Conservation (phyloP, 2,113 vertebrate genomes). For the Phyllopteryx taeniolatus region DNA sequence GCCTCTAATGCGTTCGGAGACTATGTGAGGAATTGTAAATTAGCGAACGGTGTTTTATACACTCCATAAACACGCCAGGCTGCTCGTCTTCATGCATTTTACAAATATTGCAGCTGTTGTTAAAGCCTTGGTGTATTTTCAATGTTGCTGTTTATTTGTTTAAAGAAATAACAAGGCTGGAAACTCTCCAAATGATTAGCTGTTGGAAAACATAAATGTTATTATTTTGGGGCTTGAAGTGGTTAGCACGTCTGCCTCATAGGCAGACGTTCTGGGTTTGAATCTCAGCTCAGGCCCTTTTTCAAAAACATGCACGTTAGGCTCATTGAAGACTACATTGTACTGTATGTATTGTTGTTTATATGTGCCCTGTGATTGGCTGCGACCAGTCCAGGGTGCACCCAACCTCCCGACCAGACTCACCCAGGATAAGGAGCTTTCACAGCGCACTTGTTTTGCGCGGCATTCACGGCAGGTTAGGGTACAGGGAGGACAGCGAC, state of each 20-base stretch:
- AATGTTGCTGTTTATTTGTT: background rate
- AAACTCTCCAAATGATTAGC: background rate
- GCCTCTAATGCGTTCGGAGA: background rate
- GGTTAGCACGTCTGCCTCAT: background rate
- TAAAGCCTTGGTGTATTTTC: background rate
- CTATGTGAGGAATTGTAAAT: slow-evolving; percentile 14
- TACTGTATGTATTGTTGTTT: too few relatives aligned
- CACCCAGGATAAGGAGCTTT: too few relatives aligned
- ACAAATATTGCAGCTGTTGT: slow-evolving; percentile 7
- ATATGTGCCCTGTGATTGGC: too few relatives aligned
- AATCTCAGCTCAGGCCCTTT: too few relatives aligned
- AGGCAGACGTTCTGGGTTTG: too few relatives aligned
- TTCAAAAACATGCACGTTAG: too few relatives aligned
- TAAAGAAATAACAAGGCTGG: background rate
- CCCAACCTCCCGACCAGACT: too few relatives aligned
- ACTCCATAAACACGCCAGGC: slow-evolving; percentile 1
- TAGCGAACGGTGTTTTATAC: background rate
- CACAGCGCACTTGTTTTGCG: too few relatives aligned
- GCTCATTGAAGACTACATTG: too few relatives aligned
- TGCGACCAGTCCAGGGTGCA: too few relatives aligned
- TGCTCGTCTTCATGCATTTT: slow-evolving; percentile 4
- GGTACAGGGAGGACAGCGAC: too few relatives aligned
- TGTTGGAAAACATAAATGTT: background rate
- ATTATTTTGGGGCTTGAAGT: background rate
- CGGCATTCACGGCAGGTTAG: too few relatives aligned